Evolutionary conservation across 2,113 vertebrate species (phyloP).

Genomic region (Cryptotis parvus): DNA sequence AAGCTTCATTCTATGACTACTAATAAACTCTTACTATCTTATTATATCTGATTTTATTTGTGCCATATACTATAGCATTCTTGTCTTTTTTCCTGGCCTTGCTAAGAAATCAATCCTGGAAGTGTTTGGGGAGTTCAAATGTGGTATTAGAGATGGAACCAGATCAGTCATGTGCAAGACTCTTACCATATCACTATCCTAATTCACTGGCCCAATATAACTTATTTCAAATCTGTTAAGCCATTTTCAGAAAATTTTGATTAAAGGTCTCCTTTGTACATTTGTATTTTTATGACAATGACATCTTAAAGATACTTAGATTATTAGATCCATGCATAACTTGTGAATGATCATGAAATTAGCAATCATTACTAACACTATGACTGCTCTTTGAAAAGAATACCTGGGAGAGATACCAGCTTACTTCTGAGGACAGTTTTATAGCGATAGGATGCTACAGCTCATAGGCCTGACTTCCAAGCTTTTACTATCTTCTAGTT

Average conservation of each 20-base stretch:
- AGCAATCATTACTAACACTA: constrained; percentile 28
- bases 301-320: constrained; percentile 11
- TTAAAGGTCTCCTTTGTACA: constrained; percentile 8
- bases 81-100: no score
- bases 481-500: constrained; percentile 17
- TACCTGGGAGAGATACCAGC: constrained; percentile 37
- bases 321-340: constrained; percentile 3
- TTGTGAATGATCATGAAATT: constrained; percentile 41
- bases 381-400: constrained; percentile 10
- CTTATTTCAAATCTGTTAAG: not conserved
- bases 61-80: no score
- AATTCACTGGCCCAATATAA: not conserved
- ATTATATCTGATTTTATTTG: no score
- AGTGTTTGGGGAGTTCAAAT: no score
- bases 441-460: not conserved
- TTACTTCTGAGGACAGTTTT: not conserved
- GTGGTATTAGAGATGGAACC: no score
- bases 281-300: constrained; percentile 38
- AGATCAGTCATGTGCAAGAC: no score
- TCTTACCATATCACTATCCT: no score
- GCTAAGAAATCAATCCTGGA: no score
- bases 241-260: not conserved
- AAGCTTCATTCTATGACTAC: no score
- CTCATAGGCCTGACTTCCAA: not conserved
- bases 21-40: no score